Percentiles rank a stretch among this genome's conserved stretches.
Conservation (phyloP, 2,888 invertebrate species). For the Troides oblongomaculatus region DNA sequence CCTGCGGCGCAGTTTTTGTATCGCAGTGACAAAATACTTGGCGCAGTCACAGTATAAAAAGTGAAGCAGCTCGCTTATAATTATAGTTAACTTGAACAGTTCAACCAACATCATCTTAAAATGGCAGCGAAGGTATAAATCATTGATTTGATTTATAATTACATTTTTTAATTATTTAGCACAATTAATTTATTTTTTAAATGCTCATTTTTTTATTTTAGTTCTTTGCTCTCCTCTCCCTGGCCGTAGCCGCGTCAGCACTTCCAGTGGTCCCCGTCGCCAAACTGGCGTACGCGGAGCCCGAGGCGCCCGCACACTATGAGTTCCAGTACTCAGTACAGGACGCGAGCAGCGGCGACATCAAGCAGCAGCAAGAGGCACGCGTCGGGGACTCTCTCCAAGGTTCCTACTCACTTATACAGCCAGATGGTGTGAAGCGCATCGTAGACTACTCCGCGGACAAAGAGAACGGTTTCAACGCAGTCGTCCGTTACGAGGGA, state of each 20-base stretch:
- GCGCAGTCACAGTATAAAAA: constrained; percentile 53
- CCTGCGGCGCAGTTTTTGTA: constrained; percentile 30
- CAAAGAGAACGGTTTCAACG: constrained; percentile 69
- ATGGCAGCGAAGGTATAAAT: constrained; percentile 63
- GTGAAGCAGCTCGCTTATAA: constrained; percentile 42
- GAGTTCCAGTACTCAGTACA: constrained; percentile 71
- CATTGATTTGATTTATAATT: background rate
- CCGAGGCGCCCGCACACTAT: constrained; percentile 65
- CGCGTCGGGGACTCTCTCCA: constrained; percentile 68
- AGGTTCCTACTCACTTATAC: constrained; percentile 73
- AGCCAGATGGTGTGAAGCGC: constrained; percentile 69
- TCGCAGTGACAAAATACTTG: constrained; percentile 38
- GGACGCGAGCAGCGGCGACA: constrained; percentile 66
- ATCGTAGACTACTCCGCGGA: constrained; percentile 73
- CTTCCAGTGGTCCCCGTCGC: constrained; percentile 46
- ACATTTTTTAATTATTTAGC: background rate
- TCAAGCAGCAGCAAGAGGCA: constrained; percentile 70
- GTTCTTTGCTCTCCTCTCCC: constrained; percentile 56
- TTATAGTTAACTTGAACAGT: constrained; percentile 55
- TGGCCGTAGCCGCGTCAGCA: constrained; percentile 48
- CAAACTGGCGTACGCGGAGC: constrained; percentile 57
- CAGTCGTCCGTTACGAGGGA: constrained; percentile 69
- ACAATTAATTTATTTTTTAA: background rate
- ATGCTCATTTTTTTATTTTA: constrained; percentile 35
- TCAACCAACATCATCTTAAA: constrained; percentile 62